phyloP scores from a whole-genome alignment of 2,888 invertebrate genomes.

The Dinocampus coccinellae region DNA sequence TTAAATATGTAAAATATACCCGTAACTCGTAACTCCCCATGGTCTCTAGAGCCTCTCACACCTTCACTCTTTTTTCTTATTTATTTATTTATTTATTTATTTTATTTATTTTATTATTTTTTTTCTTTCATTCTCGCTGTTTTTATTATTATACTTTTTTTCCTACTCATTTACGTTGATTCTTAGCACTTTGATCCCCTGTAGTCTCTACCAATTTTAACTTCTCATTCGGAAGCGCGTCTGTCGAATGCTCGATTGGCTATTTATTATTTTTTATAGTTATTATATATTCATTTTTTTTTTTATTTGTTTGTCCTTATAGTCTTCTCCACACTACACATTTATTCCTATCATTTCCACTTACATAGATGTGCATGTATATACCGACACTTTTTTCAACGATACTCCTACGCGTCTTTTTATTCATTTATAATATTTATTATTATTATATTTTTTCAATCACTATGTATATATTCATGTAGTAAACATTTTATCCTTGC shows the following conservation, averaged over 20 bases:
- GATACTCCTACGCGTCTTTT: slow-evolving; percentile 9
- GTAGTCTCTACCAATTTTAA: slow-evolving; percentile 55
- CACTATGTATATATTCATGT: no score
- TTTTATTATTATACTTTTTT: no score
- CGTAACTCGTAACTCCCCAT: slow-evolving; percentile 49
- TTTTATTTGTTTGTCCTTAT: slow-evolving; percentile 9
- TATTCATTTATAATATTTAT: no score
- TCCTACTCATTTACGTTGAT: no score
- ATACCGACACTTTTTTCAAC: neutral
- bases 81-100: no score
- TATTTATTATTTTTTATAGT: no score
- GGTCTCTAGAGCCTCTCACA: slow-evolving; percentile 13
- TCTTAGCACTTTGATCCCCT: slow-evolving; percentile 30
- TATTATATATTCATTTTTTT: no score
- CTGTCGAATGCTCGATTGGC: slow-evolving; percentile 48
- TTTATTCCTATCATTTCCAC: neutral
- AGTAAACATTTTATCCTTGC: no score
- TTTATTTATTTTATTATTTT: slow-evolving; percentile 17
- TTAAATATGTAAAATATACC: slow-evolving; percentile 63
- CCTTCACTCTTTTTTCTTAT: no score
- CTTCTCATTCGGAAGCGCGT: slow-evolving; percentile 50
- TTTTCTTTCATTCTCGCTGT: slow-evolving; percentile 20
- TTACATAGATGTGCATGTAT: neutral
- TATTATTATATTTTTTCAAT: no score
- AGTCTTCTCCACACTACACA: no score